phyloP scores from a whole-genome alignment of 2,888 invertebrate genomes.

The Pilophorus perplexus region DNA sequence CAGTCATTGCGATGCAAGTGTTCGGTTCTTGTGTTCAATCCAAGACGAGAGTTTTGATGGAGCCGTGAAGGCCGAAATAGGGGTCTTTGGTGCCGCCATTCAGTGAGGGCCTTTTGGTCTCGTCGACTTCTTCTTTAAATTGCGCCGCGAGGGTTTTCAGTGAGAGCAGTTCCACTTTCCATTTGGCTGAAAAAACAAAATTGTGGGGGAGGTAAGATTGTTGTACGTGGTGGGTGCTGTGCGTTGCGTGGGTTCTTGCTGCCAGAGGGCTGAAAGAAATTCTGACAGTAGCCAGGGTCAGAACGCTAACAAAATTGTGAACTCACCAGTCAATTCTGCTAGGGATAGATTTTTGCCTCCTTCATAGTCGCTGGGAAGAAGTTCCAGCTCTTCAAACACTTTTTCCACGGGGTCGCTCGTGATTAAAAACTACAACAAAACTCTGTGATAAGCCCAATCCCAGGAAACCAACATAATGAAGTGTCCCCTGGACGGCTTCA shows the following conservation, averaged over 20 bases:
- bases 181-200: background rate
- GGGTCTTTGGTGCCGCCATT: slow-evolving; percentile 10
- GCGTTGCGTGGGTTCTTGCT: no score
- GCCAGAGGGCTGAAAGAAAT: no score
- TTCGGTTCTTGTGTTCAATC: no score
- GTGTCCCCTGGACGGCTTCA: no score
- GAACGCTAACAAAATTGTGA: no score
- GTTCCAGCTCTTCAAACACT: slow-evolving; percentile 5
- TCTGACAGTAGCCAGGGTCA: no score
- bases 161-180: background rate
- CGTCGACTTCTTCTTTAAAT: slow-evolving; percentile 4
- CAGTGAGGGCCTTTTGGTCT: slow-evolving; percentile 8
- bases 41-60: slow-evolving; percentile 10
- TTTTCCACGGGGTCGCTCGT: slow-evolving; percentile 8
- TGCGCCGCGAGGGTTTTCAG: background rate
- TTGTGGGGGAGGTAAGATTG: no score
- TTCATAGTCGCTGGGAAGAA: background rate
- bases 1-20: no score
- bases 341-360: background rate
- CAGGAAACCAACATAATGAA: no score
- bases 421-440: background rate
- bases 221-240: no score
- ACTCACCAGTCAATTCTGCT: no score
- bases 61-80: slow-evolving; percentile 24
- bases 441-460: no score